These are phyloP conservation scores for Platygyra sinensis DNA, from an alignment of 64 coral and sea anemone genomes.

Conservation along the genomic window DNA sequence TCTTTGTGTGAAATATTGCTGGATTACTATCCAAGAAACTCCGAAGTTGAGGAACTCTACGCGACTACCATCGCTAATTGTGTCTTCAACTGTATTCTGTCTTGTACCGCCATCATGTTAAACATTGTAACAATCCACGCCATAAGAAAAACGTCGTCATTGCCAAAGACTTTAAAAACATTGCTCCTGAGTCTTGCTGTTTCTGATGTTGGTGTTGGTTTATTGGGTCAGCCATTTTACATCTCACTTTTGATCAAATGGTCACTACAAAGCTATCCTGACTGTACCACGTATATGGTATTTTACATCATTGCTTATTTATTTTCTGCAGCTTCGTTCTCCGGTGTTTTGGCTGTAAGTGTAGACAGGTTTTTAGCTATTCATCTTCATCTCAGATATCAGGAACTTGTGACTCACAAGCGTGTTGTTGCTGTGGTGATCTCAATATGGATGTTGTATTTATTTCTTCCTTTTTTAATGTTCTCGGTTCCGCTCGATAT, in stretches of 20 bases:
- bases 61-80: not conserved
- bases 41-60: not conserved
- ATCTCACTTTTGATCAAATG: not conserved
- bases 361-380: not conserved
- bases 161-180: not conserved
- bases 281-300: not conserved
- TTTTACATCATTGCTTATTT: not conserved
- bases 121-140: not conserved
- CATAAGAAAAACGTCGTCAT: not conserved
- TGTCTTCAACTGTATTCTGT: not conserved
- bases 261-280: not conserved
- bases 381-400: slow-evolving; percentile 12
- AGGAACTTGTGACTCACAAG: slow-evolving; percentile 4
- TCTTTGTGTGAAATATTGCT: not conserved
- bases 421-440: slow-evolving; percentile 13
- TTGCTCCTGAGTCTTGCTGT: slow-evolving; percentile 7
- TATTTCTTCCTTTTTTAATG: not conserved
- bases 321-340: not conserved
- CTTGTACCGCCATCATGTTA: not conserved
- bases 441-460: not conserved
- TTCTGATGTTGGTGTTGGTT: slow-evolving; percentile 18
- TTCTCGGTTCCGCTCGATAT: not conserved
- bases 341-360: not conserved
- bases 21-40: not conserved
- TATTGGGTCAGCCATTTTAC: not conserved